Evolutionary conservation across 1,140 invertebrate species (phyloP), one percentile per base, ranked within the genome.

Genomic region (Drosophila eugracilis): DNA sequence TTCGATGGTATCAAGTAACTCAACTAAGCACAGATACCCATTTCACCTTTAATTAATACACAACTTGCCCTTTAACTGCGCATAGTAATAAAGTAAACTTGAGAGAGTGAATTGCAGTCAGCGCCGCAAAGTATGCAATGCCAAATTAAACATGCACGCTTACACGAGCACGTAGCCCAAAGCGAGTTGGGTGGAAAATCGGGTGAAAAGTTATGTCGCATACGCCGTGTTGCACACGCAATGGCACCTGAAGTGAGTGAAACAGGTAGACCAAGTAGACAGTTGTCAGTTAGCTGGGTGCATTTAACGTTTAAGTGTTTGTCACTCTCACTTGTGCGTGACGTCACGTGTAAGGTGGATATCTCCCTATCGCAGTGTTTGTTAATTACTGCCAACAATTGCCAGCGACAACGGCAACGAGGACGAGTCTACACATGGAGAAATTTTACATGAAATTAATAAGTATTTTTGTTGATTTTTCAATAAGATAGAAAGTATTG

Each of bases 81-180:
- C 36, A 44, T 36, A 44, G 62, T 74, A 54, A 74, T 54, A 60
- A 50, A 74, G 58, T 60, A 32, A 50, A 41, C 30, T 50, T 37
- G 34, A 32, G 34, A 5, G 21, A 15, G n/a, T 54, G 63, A 47
- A 73, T 45, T 60, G 57, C 37, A 73, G 28, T 47, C 55, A 62
- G 63, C 37, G 70, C 76, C 76, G 53, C 65, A 42, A 75, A 71
- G 65, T 84, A 81, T 49, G 75, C 71, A 78, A 85, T 72, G 75
- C 60, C 80, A 85, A 84, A 84, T 84, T 85, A 85, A 84, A 84
- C 75, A 84, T 83, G 78, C 60, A 81, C 73, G 78, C 78, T 84
- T 78, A 84, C 74, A 78, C 62, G 73, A 75, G 78, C 78, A 81
- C 73, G 78, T 81, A 72, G 47, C 36, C 10, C 21, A 15, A 7